Conservation (phyloP, 2,113 vertebrate species). For the Phycodurus eques region DNA sequence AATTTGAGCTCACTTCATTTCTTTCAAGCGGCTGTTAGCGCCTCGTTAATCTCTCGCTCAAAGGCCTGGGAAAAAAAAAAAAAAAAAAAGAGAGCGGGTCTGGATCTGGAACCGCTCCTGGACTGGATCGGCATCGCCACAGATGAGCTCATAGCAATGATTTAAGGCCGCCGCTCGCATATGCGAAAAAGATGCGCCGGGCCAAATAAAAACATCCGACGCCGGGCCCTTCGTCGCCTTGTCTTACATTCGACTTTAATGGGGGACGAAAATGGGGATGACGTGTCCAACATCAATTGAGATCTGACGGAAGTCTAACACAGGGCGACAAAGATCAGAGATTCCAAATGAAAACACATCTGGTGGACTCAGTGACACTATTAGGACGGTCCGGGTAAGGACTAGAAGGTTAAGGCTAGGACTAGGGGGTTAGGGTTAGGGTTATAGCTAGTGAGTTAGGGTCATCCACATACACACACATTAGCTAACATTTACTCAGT, state of each 20-base stretch:
- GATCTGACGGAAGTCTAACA: background rate
- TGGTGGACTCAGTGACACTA: background rate
- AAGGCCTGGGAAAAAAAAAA: conserved; percentile 31
- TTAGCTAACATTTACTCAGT: no score
- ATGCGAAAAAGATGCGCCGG: background rate
- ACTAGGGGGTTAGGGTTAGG: background rate
- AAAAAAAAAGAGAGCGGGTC: background rate
- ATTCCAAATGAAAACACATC: background rate
- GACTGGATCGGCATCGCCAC: background rate
- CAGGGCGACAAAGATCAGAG: background rate
- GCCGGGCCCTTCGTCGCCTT: background rate
- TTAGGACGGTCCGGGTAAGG: background rate
- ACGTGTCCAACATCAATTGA: background rate
- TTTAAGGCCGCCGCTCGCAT: background rate
- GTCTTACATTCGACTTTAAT: background rate
- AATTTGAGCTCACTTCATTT: conserved; percentile 99
- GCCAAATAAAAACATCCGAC: conserved; percentile 4
- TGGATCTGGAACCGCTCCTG: background rate
- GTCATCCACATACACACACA: no score
- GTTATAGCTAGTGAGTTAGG: no score
- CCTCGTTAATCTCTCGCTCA: conserved; percentile 85
- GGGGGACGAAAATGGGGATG: background rate
- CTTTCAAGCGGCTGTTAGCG: conserved; percentile 92
- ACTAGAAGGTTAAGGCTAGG: background rate
- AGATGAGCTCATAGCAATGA: background rate